Conservation (phyloP, 2,797 vertebrate genomes). For the Hybognathus amarus region DNA sequence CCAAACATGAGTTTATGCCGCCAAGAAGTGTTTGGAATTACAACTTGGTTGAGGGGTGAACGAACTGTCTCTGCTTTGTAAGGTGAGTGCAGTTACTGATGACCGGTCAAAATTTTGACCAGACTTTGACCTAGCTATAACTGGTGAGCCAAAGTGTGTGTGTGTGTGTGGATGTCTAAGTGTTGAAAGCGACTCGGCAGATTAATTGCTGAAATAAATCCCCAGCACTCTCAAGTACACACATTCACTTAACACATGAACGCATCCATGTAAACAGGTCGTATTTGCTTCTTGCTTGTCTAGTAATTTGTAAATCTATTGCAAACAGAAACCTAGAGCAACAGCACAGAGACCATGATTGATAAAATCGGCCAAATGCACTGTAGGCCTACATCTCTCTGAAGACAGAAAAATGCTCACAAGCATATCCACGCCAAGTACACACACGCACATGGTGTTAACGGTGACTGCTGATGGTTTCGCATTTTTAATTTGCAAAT, state of each 20-base stretch:
- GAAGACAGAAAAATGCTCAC: conserved; percentile 40
- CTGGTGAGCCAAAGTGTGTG: conserved; percentile 20
- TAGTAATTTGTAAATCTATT: conserved; percentile 51
- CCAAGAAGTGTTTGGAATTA: conserved; percentile 47
- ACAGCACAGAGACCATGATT: conserved; percentile 47
- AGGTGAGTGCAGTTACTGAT: conserved; percentile 13
- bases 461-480: conserved; percentile 74
- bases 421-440: conserved; percentile 42
- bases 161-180: conserved; percentile 14
- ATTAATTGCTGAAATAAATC: conserved; percentile 59
- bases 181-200: conserved; percentile 14
- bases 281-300: conserved; percentile 44
- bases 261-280: conserved; percentile 47
- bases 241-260: conserved; percentile 54
- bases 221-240: conserved; percentile 58
- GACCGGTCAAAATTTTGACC: conserved; percentile 49
- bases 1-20: conserved; percentile 42
- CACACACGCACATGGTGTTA: conserved; percentile 55
- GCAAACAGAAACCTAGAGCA: conserved; percentile 52
- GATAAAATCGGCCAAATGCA: conserved; percentile 41
- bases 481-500: conserved; percentile 83
- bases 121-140: conserved; percentile 54
- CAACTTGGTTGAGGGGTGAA: conserved; percentile 50
- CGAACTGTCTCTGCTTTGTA: conserved; percentile 42
- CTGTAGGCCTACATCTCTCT: conserved; percentile 28